phyloP scores from a whole-genome alignment of 2,888 invertebrate genomes.

The Furcula furcula region DNA sequence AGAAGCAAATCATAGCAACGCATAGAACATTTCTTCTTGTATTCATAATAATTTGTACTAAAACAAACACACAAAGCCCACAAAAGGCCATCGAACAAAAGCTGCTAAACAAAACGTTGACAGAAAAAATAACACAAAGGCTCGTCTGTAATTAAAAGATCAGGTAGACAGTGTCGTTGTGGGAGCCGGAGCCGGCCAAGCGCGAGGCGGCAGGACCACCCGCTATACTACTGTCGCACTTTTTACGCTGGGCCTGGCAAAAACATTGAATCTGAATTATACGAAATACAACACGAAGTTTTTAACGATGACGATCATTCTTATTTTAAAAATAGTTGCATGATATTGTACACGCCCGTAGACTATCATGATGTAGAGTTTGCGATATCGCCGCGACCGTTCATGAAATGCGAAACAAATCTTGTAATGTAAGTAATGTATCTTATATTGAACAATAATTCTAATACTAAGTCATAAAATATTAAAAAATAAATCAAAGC shows the following conservation, averaged over 20 bases:
- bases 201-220: slow-evolving; percentile 27
- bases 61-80: slow-evolving; percentile 22
- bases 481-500: slow-evolving; percentile 3
- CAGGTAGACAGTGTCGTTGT: slow-evolving; percentile 51
- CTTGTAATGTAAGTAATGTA: no score
- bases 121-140: slow-evolving; percentile 40
- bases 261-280: slow-evolving; percentile 7
- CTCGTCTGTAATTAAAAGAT: slow-evolving; percentile 53
- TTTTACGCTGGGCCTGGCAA: slow-evolving; percentile 19
- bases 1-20: no score
- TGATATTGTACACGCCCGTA: no score
- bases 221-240: slow-evolving; percentile 27
- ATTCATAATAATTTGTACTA: no score
- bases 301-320: not conserved
- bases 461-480: not conserved
- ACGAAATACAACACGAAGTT: not conserved
- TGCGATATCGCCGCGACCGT: no score
- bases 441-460: no score
- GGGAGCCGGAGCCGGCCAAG: slow-evolving; percentile 31
- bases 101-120: slow-evolving; percentile 36
- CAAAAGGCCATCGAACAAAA: slow-evolving; percentile 28
- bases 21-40: no score
- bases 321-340: not conserved
- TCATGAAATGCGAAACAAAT: no score
- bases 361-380: no score